These are phyloP conservation scores for Synergus itoensis DNA, from an alignment of 2,888 invertebrate genomes.

Conservation along the genomic window DNA sequence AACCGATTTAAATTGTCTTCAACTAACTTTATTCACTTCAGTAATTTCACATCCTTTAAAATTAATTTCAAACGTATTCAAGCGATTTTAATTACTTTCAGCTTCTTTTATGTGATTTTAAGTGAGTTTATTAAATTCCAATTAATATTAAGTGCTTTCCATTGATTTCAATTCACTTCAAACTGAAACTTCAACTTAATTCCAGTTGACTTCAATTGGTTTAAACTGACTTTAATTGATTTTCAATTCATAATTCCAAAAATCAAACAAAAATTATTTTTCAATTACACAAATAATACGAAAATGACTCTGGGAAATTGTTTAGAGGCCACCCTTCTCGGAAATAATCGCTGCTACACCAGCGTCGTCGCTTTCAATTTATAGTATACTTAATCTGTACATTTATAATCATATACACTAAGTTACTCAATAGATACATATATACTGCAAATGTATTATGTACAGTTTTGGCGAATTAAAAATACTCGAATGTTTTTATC, in stretches of 20 bases:
- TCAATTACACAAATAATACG: not conserved
- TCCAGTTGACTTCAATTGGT: no score
- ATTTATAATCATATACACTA: constrained; percentile 55
- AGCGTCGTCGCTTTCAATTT: constrained; percentile 56
- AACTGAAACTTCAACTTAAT: no score
- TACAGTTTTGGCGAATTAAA: constrained; percentile 64
- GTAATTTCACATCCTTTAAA: no score
- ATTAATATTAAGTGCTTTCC: no score
- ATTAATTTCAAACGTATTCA: no score
- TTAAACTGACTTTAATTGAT: no score
- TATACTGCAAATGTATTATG: constrained; percentile 54
- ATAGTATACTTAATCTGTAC: constrained; percentile 70
- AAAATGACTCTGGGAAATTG: not conserved
- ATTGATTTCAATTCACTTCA: no score
- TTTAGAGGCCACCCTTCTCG: constrained; percentile 55
- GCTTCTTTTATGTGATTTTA: no score
- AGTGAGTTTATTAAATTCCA: no score
- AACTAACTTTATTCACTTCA: no score
- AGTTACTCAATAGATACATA: constrained; percentile 33
- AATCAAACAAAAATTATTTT: not conserved
- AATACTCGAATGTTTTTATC: constrained; percentile 59
- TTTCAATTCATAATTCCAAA: not conserved
- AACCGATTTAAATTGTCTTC: no score
- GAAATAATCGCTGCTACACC: constrained; percentile 47
- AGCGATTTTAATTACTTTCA: no score